Percentiles rank a stretch among this genome's conserved stretches.
phyloP scores from a whole-genome alignment of 2,888 invertebrate species.

The Machimus rusticus region DNA sequence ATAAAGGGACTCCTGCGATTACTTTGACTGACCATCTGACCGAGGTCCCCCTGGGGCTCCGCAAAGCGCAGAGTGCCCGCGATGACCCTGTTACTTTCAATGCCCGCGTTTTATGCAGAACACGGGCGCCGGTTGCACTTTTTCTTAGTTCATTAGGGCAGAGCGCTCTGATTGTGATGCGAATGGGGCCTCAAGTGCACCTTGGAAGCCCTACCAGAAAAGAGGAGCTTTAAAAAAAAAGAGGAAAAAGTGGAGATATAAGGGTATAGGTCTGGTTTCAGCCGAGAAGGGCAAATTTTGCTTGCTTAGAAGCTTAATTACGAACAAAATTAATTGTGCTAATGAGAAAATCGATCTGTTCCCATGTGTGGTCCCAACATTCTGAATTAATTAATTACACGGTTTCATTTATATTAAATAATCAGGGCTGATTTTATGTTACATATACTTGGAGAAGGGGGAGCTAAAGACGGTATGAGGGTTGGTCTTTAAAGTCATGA shows the following conservation, averaged over 20 bases:
- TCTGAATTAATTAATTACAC: constrained; percentile 27
- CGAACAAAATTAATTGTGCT: constrained; percentile 28
- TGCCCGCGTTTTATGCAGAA: not conserved
- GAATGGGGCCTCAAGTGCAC: not conserved
- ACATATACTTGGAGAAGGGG: not conserved
- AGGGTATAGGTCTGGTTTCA: not conserved
- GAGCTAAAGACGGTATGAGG: not conserved
- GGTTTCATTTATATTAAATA: constrained; percentile 33
- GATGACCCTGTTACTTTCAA: not conserved
- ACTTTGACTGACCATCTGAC: not conserved
- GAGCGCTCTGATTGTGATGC: not conserved
- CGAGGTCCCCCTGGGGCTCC: not conserved
- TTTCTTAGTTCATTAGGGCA: not conserved
- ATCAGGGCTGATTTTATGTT: not conserved
- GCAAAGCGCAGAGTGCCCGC: not conserved
- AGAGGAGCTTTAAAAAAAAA: not conserved
- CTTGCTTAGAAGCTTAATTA: not conserved
- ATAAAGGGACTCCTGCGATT: not conserved
- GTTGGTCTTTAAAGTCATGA: constrained; percentile 4
- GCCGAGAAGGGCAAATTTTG: not conserved
- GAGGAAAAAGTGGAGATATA: not conserved
- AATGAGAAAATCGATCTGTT: constrained; percentile 35
- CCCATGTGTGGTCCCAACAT: constrained; percentile 26
- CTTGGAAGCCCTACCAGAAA: not conserved
- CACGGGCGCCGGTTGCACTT: not conserved